Evolutionary conservation across 2,113 vertebrate genomes (phyloP).

Genomic region (Alethe castanea): DNA sequence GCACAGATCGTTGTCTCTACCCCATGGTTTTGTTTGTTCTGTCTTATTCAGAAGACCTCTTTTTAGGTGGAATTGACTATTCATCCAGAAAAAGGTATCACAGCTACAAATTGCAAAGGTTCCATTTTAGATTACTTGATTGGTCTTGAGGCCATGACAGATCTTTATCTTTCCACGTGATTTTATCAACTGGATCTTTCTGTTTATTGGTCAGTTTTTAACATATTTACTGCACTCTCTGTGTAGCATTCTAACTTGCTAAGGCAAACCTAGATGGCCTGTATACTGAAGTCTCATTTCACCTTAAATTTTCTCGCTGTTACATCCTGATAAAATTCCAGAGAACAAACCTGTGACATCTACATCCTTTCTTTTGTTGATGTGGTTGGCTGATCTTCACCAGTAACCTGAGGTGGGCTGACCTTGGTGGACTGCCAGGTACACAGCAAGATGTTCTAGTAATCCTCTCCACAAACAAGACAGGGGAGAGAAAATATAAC

Average conservation of each 20-base stretch:
- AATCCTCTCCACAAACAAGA: neutral
- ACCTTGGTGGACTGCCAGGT: neutral
- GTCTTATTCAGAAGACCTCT: neutral
- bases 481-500: neutral
- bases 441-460: neutral
- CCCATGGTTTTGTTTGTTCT: neutral
- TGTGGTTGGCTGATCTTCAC: neutral
- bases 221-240: neutral
- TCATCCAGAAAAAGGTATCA: neutral
- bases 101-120: neutral
- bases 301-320: neutral
- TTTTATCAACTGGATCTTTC: neutral
- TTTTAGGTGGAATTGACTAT: neutral
- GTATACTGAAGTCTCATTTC: neutral
- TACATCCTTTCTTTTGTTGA: neutral
- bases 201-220: neutral
- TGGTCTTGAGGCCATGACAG: neutral
- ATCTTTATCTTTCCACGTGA: neutral
- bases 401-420: neutral
- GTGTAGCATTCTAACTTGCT: neutral
- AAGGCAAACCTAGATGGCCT: neutral
- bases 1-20: neutral
- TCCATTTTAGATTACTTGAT: neutral
- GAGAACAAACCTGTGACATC: neutral
- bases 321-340: neutral